Evolutionary conservation across 2,797 vertebrate genomes (phyloP), one percentile per base, ranked within the genome.

Genomic region (Cryptoprocta ferox): DNA sequence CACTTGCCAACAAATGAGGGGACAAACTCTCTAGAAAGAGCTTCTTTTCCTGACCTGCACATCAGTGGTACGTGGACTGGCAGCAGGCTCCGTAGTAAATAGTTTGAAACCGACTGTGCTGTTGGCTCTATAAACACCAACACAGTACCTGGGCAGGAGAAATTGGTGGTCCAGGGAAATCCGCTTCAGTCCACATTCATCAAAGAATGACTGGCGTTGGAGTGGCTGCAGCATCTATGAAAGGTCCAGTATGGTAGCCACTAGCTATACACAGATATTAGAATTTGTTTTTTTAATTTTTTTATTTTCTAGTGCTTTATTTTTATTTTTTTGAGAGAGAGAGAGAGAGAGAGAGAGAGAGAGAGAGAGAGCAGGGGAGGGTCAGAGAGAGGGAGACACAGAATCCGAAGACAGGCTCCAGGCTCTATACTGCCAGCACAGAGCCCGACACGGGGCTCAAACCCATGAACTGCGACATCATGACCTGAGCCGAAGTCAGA

Each of bases 41-140:
- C 2, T 4, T 14, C 30, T 82, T 66, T 48, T 39, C 35, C 26
- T 32, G 15, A 45, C 68, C 26, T 63, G 21, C 37, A 28, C 3
- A 39, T 28, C 11, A 0, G 28, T 6, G 24, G 5, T 19, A 2
- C 32, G 8, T 3, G 3, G 45, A 11, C n/a, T 37, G 68, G 26
- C 13, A 19, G 19, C 12, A 35, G 78, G 8, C 26, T 9, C 16
- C 45, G 24, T 2, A 73, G 30, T 53, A 53, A 68, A 30, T 3
- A 90, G 1, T 73, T 65, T 61, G 66, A 56, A 12, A 2, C 6
- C 7, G 48, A 4, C 0, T 0, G 16, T 75, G 42, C 21, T n/a
- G 1, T 75, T 56, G 56, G 6, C 21, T 73, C 75, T 50, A 4
- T 70, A 79, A 76, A 10, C 32, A 28, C 1, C 3, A 13, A 85